Percentiles rank a stretch among this genome's conserved stretches.
These are phyloP conservation scores for Calliphora vomitoria DNA, from an alignment of 2,888 invertebrate genomes.

Conservation along the genomic window DNA sequence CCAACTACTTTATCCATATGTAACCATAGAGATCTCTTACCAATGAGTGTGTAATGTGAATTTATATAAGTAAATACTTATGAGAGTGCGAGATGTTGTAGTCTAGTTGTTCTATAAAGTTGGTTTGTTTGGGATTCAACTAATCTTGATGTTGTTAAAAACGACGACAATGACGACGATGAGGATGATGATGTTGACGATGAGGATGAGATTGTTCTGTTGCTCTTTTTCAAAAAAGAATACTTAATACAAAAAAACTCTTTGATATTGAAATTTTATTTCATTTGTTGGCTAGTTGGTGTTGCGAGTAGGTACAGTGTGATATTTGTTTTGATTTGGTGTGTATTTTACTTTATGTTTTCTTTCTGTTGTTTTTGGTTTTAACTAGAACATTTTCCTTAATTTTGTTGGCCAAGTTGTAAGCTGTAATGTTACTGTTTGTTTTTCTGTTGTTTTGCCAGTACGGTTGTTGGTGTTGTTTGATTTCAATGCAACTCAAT, in stretches of 20 bases:
- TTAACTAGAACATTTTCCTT: slow-evolving; percentile 73
- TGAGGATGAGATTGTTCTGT: slow-evolving; percentile 61
- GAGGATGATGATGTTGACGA: slow-evolving; percentile 22
- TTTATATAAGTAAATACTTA: slow-evolving; percentile 1
- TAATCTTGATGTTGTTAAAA: slow-evolving; percentile 72
- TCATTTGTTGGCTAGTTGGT: slow-evolving; percentile 26
- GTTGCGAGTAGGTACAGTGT: slow-evolving; percentile 46
- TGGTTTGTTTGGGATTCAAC: slow-evolving; percentile 33
- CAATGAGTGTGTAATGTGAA: slow-evolving; percentile 11
- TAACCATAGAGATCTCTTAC: not conserved
- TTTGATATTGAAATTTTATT: slow-evolving; percentile 69
- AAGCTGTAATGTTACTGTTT: slow-evolving; percentile 73
- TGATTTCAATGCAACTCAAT: slow-evolving; percentile 72
- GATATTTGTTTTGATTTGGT: slow-evolving; percentile 48
- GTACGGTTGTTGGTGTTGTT: slow-evolving; percentile 53
- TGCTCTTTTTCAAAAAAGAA: slow-evolving; percentile 20
- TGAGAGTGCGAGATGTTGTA: slow-evolving; percentile 41
- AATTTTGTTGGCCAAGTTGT: slow-evolving; percentile 65
- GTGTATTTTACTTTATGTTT: slow-evolving; percentile 37
- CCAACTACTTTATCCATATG: not conserved
- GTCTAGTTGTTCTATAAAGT: slow-evolving; percentile 55
- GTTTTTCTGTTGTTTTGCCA: slow-evolving; percentile 60
- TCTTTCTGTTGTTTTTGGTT: slow-evolving; percentile 30
- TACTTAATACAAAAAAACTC: not conserved
- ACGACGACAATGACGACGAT: slow-evolving; percentile 53